Conservation (phyloP, 2,797 vertebrate genomes). For the Argentina silus region DNA sequence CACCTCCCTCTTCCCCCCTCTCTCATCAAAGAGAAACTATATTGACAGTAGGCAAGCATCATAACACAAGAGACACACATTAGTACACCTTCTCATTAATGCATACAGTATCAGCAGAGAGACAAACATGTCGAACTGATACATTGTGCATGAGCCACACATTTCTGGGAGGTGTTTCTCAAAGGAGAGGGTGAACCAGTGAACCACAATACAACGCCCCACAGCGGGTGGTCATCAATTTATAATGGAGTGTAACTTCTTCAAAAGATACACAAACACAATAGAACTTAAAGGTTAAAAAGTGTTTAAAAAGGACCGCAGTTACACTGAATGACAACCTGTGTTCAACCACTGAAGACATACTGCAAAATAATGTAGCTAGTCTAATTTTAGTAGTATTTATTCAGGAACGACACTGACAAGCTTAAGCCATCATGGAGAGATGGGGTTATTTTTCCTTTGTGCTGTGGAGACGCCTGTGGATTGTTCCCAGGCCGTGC, state of each 20-base stretch:
- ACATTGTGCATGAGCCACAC: background rate
- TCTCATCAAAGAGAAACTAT: background rate
- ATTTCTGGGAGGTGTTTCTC: background rate
- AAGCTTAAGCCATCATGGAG: background rate
- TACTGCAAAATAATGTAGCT: conserved; percentile 6
- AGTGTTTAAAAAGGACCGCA: conserved; percentile 37
- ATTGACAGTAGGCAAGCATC: background rate
- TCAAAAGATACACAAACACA: background rate
- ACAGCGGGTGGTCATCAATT: conserved; percentile 5
- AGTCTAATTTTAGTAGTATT: too few relatives aligned
- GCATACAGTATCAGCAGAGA: background rate
- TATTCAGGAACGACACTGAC: too few relatives aligned
- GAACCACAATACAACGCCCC: background rate
- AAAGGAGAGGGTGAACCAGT: background rate
- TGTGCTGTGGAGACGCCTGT: conserved; percentile 24
- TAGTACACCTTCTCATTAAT: background rate
- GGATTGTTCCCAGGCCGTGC: conserved; percentile 47
- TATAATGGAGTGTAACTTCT: conserved; percentile 13
- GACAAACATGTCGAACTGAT: background rate
- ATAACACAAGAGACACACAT: background rate
- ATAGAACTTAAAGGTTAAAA: background rate
- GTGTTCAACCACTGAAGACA: too few relatives aligned
- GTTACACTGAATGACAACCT: conserved; percentile 46
- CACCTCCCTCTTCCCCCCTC: conserved; percentile 26
- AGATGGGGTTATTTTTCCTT: background rate